Evolutionary conservation across 1,140 invertebrate genomes (phyloP).

Genomic region (Calliopsis andreniformis): DNA sequence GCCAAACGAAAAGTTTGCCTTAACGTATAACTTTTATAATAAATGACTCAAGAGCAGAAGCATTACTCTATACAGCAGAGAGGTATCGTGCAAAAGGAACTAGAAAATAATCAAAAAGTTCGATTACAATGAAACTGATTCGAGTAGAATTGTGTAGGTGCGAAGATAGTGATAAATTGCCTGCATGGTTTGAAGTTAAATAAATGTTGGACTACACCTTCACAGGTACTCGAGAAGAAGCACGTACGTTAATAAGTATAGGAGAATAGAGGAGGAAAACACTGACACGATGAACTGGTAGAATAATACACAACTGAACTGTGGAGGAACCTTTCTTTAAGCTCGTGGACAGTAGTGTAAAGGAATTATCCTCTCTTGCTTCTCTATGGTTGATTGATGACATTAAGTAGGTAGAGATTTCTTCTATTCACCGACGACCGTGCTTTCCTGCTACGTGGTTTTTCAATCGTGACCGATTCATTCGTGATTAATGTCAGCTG

Average conservation of each 20-base stretch:
- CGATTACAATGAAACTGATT: conserved; percentile 16
- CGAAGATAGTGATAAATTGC: neutral
- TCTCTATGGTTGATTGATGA: conserved; percentile 26
- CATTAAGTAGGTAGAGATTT: conserved; percentile 32
- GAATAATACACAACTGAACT: neutral
- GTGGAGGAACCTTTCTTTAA: neutral
- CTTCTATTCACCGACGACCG: conserved; percentile 10
- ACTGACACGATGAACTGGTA: too few relatives aligned
- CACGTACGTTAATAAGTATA: too few relatives aligned
- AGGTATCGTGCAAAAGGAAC: conserved; percentile 48
- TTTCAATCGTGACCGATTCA: conserved; percentile 43
- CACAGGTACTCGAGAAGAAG: too few relatives aligned
- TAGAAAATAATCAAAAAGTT: conserved; percentile 43
- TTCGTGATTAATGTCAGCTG: conserved; percentile 38
- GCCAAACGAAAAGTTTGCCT: conserved; percentile 48
- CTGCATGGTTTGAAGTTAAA: conserved; percentile 6
- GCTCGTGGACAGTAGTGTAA: neutral
- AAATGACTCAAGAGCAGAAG: neutral
- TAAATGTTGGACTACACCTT: neutral
- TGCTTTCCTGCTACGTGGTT: neutral
- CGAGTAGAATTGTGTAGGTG: conserved; percentile 1
- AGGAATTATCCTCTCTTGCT: neutral
- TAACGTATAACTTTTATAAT: conserved; percentile 6
- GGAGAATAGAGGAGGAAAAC: too few relatives aligned
- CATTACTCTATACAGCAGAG: conserved; percentile 6